Conservation (phyloP, 2,113 vertebrate genomes). For the Mastomys coucha region DNA sequence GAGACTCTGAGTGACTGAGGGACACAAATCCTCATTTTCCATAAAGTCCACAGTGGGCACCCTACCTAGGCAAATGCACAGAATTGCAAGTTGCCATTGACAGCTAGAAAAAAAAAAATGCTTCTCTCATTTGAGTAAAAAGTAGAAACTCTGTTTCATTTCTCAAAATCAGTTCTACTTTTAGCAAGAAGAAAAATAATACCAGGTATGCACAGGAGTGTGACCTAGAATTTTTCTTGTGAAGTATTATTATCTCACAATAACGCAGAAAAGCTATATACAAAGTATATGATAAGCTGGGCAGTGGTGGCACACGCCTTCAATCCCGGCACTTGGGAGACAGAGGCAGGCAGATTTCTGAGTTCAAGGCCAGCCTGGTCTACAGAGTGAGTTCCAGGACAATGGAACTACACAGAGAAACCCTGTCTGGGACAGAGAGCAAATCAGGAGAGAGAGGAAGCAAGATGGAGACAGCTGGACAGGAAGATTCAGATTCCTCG, state of each 20-base stretch:
- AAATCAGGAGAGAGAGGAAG: no score
- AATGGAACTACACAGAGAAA: no score
- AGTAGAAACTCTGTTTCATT: neutral
- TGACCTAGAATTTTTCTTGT: neutral
- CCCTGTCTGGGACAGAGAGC: no score
- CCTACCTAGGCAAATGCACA: neutral
- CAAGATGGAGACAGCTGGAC: no score
- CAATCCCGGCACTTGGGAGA: no score
- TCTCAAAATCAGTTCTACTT: slow-evolving; percentile 33
- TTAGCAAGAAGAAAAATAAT: neutral
- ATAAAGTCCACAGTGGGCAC: neutral
- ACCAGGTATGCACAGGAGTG: neutral
- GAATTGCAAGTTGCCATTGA: neutral
- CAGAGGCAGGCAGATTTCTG: no score
- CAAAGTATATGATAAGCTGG: neutral
- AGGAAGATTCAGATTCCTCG: no score
- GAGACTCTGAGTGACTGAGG: neutral
- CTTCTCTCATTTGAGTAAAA: neutral
- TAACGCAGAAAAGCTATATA: slow-evolving; percentile 7
- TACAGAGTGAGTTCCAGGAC: no score
- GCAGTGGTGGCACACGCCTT: no score
- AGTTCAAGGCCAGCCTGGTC: no score
- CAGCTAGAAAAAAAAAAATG: neutral
- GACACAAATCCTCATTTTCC: neutral
- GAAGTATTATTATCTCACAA: neutral